Evolutionary conservation across 2,797 vertebrate species (phyloP).

Genomic region (Onychomys torridus): DNA sequence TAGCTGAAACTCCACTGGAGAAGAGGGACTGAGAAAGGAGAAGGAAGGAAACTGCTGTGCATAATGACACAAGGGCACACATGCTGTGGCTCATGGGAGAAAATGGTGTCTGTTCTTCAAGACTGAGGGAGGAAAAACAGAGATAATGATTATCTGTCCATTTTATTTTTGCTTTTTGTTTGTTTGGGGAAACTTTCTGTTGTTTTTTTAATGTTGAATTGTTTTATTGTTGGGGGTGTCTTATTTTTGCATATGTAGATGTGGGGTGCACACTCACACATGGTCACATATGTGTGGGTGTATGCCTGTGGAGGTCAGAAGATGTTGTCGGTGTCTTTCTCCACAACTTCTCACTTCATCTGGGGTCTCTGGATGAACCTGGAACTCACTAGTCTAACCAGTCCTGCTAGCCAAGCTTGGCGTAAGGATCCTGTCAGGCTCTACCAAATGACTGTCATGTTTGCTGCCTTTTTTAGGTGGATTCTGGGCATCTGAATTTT

Average conservation of each 20-base stretch:
- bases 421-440: not conserved
- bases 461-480: not conserved
- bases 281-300: not conserved
- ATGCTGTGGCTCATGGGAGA: not conserved
- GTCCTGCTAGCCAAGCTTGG: too few species aligned
- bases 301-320: not conserved
- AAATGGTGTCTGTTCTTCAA: not conserved
- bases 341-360: not conserved
- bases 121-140: not conserved
- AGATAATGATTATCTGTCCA: too few species aligned
- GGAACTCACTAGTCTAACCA: not conserved
- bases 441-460: not conserved
- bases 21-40: not conserved
- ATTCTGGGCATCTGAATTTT: not conserved
- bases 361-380: not conserved
- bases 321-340: not conserved
- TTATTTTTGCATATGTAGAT: not conserved
- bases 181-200: not conserved
- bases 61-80: not conserved
- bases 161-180: not conserved
- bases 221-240: not conserved
- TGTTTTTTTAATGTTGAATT: not conserved
- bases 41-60: not conserved
- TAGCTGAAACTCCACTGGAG: not conserved
- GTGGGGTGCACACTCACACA: not conserved